Conservation (phyloP, 2,113 vertebrate genomes). For the Alouatta palliata region DNA sequence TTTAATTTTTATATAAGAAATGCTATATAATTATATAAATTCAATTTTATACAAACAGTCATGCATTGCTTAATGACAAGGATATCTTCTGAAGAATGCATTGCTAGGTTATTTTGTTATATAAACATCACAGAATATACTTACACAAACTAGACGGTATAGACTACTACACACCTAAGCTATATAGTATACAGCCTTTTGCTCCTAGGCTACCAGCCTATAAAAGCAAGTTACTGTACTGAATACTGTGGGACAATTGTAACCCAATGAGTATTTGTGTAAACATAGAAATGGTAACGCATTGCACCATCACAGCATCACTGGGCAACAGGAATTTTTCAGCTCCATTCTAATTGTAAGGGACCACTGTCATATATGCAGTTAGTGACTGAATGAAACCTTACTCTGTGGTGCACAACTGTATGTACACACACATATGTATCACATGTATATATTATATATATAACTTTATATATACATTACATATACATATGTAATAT, state of each 20-base stretch:
- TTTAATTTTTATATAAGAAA: background rate
- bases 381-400: background rate
- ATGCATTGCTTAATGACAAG: too few relatives aligned
- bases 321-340: background rate
- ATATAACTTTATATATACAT: too few relatives aligned
- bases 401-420: background rate
- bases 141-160: background rate
- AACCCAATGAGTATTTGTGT: background rate
- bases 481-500: background rate
- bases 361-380: background rate
- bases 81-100: too few relatives aligned
- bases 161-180: background rate
- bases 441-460: too few relatives aligned
- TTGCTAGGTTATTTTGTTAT: too few relatives aligned
- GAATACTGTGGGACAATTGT: background rate
- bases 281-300: background rate
- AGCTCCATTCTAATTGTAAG: background rate
- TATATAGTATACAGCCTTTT: background rate
- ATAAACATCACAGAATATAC: background rate
- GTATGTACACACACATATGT: too few relatives aligned
- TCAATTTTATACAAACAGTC: background rate
- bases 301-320: background rate
- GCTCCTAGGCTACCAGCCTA: background rate
- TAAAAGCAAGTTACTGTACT: background rate
- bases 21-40: background rate